Evolutionary conservation across 1,140 invertebrate genomes (phyloP), one percentile per base, ranked within the genome.

Genomic region (Drosophila insularis): DNA sequence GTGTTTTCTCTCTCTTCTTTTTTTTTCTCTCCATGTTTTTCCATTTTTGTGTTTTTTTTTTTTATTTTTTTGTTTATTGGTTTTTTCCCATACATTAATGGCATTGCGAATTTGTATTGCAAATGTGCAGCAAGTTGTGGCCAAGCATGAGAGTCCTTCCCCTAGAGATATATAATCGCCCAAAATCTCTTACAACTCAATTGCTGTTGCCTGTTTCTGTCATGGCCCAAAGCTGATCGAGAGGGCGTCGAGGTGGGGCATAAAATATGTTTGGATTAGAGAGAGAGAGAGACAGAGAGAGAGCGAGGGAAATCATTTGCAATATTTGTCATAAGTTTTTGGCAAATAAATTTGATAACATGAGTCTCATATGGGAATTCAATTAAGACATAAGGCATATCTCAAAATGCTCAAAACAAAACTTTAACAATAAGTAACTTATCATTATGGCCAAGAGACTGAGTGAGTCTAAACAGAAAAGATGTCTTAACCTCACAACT

Each of bases 391-490:
- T 27, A 27, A 27, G 27, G 6, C 27, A 13, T 13, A 11, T 37
- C 35, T 35, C 10, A 2, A 35, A 35, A 35, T 27, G 27, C 32
- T 35, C 32, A 8, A 35, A 35, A 27, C 7, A 35, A 35, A 35
- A 35, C 35, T 37, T 37, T 37, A 2, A 13, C 35, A 66, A 71
- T 53, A 67, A 64, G 10, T 5, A 73, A 68, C 81, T 87, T 86
- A 86, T 85, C 79, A 78, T 78, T 78, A 81, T 87, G 81, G 77
- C 78, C 81, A 85, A 86, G 77, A 80, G 65, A 68, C 17, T 50
- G 43, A 61, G 66, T 58, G 74, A 64, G 86, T 68, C 61, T 74
- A 81, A 86, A 78, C 78, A 78, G 68, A 80, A 59, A 68, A 40
- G 40, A n/a, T 31, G 39, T 27, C 21, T 39, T 40, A 67, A 81